Evolutionary conservation across 2,797 vertebrate species (phyloP).

Genomic region (Lacerta bilineata): DNA sequence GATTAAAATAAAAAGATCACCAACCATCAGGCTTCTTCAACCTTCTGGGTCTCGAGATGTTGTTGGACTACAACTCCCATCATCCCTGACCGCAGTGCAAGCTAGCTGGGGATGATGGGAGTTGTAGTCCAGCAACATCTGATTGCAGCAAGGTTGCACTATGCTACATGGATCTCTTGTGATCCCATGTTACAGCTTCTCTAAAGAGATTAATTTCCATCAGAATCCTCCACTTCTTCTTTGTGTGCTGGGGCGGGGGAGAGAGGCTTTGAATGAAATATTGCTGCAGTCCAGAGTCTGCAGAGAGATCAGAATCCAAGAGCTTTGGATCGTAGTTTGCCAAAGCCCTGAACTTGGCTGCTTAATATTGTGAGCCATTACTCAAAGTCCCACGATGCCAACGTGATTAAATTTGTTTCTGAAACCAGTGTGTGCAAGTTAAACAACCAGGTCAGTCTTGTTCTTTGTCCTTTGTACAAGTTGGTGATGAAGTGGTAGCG

Average conservation of each 20-base stretch:
- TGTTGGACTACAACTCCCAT: too few species aligned
- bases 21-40: too few species aligned
- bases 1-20: background rate
- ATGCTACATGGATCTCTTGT: slow-evolving; percentile 30
- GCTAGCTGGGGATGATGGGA: too few species aligned
- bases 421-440: slow-evolving; percentile 50
- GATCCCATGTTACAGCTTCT: slow-evolving; percentile 37
- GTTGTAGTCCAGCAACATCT: too few species aligned
- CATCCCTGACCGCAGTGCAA: too few species aligned
- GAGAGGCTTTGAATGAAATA: slow-evolving; percentile 56
- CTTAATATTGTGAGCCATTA: slow-evolving; percentile 20
- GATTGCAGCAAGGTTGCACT: background rate
- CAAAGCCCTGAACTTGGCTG: slow-evolving; percentile 21
- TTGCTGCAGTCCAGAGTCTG: slow-evolving; percentile 42
- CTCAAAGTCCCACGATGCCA: slow-evolving; percentile 32
- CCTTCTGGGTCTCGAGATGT: too few species aligned
- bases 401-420: slow-evolving; percentile 61
- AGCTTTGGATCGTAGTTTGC: slow-evolving; percentile 37
- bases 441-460: slow-evolving; percentile 62
- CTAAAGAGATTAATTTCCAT: background rate
- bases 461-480: slow-evolving; percentile 77
- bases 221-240: slow-evolving; percentile 49
- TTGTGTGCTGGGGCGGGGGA: slow-evolving; percentile 53
- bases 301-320: slow-evolving; percentile 34
- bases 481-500: slow-evolving; percentile 87